A percentile compares a stretch with the other conserved stretches of the same genome.
These are phyloP conservation scores for Sarcophaga subvicina DNA, from an alignment of 2,888 invertebrate species.

Conservation along the genomic window DNA sequence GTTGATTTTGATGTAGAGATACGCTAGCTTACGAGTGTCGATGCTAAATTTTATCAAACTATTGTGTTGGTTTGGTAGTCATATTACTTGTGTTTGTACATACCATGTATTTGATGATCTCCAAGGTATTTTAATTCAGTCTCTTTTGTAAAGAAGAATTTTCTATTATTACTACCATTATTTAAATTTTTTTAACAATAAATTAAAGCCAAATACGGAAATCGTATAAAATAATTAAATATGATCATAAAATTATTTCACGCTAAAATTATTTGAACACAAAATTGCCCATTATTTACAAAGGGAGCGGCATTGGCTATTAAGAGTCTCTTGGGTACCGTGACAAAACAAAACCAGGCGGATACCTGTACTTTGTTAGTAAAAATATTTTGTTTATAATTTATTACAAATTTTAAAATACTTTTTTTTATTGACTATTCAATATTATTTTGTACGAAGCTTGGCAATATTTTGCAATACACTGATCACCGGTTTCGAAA, in stretches of 20 bases:
- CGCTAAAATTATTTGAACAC: neutral
- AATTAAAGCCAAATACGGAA: neutral
- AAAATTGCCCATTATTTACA: neutral
- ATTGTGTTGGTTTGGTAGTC: neutral
- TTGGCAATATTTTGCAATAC: no score
- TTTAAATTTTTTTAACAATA: neutral
- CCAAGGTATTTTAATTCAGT: neutral
- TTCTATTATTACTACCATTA: neutral
- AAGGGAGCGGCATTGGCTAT: neutral
- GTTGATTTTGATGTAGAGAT: neutral
- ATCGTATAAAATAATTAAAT: neutral
- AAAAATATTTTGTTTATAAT: no score
- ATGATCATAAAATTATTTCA: neutral
- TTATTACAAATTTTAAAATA: no score
- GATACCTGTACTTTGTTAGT: no score
- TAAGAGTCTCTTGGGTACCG: no score
- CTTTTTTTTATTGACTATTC: no score
- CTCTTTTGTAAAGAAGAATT: neutral
- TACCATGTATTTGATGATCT: constrained; percentile 3
- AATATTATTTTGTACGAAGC: no score
- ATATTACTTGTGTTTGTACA: neutral
- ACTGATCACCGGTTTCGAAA: no score
- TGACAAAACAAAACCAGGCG: no score
- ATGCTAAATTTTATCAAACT: no score
- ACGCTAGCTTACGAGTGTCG: neutral